Evolutionary conservation across 2,888 invertebrate species (phyloP).

Genomic region (Caenorhabditis angaria): DNA sequence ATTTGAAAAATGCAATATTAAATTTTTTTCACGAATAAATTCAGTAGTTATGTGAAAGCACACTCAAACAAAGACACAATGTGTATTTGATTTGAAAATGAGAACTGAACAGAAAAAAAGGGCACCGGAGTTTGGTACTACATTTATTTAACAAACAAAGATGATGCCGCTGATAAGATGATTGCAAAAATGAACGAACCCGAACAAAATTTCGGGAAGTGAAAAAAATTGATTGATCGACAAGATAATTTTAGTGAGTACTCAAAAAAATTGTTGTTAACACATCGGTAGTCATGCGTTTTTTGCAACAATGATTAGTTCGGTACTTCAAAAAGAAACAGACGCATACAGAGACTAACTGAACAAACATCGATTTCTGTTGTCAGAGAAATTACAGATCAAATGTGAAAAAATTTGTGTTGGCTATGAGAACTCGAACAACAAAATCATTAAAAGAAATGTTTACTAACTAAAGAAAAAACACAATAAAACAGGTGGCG

Average conservation of each 20-base stretch:
- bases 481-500: not conserved
- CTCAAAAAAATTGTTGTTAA: not conserved
- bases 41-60: not conserved
- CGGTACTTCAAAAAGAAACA: constrained; percentile 2
- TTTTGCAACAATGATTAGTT: not conserved
- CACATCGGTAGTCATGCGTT: no score
- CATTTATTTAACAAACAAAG: not conserved
- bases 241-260: not conserved
- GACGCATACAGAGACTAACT: not conserved
- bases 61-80: not conserved
- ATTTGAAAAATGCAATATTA: no score
- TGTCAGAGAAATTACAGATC: not conserved
- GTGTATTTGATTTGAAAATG: not conserved
- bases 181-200: not conserved
- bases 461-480: not conserved
- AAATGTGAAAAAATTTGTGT: no score
- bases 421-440: no score
- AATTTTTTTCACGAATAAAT: no score
- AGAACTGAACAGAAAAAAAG: not conserved
- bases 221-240: not conserved
- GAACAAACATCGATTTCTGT: not conserved
- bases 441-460: not conserved
- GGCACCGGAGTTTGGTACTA: not conserved
- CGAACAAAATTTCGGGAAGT: not conserved
- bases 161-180: not conserved